Percentiles rank a stretch among this genome's conserved stretches.
Conservation (phyloP, 1,140 invertebrate species). For the Oncopeltus fasciatus region DNA sequence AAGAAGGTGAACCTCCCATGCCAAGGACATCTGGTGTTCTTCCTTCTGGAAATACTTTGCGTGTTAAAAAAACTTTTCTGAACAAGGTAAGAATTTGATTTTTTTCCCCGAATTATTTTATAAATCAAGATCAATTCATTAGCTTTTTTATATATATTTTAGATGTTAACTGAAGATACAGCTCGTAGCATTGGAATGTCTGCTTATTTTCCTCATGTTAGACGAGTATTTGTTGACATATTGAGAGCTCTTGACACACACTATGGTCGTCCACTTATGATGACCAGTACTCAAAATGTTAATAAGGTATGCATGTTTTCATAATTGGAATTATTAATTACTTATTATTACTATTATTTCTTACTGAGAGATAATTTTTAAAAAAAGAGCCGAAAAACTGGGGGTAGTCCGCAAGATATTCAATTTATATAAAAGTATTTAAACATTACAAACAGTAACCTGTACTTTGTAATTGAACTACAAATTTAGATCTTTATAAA, state of each 20-base stretch:
- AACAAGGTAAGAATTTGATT: conserved; percentile 48
- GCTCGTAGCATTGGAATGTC: conserved; percentile 91
- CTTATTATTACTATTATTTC: no score
- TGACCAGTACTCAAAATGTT: conserved; percentile 89
- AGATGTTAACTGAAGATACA: conserved; percentile 86
- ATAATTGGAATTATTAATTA: no score
- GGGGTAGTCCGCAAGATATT: no score
- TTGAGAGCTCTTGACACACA: conserved; percentile 87
- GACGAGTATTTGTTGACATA: conserved; percentile 92
- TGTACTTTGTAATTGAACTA: no score
- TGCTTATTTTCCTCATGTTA: conserved; percentile 87
- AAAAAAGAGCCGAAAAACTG: no score
- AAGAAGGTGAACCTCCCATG: conserved; percentile 96
- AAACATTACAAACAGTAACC: no score
- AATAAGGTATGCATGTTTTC: conserved; percentile 49
- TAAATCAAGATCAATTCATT: not conserved
- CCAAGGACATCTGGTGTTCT: conserved; percentile 83
- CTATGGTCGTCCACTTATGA: conserved; percentile 86
- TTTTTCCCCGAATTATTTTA: not conserved
- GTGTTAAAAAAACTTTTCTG: conserved; percentile 91
- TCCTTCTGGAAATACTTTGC: conserved; percentile 84
- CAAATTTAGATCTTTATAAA: no score
- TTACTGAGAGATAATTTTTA: no score
- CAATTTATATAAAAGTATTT: no score
- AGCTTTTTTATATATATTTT: conserved; percentile 5